Percentiles rank a stretch among this genome's conserved stretches.
Conservation (phyloP, 2,797 vertebrate species). For the Enteromius afrohamiltoni region DNA sequence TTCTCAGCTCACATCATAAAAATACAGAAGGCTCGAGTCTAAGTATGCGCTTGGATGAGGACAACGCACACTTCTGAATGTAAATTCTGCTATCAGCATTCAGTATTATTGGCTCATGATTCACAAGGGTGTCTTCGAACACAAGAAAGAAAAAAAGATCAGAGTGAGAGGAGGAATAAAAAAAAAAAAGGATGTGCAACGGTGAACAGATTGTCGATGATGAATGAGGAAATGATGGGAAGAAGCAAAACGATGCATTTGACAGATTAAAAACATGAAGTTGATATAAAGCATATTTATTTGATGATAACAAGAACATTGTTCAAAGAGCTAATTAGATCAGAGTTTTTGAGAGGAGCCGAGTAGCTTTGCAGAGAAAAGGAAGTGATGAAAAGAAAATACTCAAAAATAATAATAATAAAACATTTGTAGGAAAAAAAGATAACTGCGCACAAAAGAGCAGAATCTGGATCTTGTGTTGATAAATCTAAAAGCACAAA, state of each 20-base stretch:
- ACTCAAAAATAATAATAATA: not conserved
- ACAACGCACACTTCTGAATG: conserved; percentile 22
- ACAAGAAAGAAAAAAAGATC: conserved; percentile 38
- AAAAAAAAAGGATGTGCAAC: conserved; percentile 19
- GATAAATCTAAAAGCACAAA: conserved; percentile 54
- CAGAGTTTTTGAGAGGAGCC: not conserved
- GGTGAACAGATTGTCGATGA: conserved; percentile 37
- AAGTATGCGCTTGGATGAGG: not conserved
- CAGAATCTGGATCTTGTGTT: conserved; percentile 36
- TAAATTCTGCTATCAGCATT: conserved; percentile 37
- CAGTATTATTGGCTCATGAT: conserved; percentile 36
- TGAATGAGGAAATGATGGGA: conserved; percentile 30
- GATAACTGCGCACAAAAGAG: conserved; percentile 21
- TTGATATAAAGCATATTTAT: conserved; percentile 42
- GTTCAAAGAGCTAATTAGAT: conserved; percentile 46
- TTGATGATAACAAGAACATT: conserved; percentile 42
- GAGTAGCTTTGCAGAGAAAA: not conserved
- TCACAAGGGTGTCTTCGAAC: conserved; percentile 29
- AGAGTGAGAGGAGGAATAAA: conserved; percentile 19
- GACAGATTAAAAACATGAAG: conserved; percentile 37
- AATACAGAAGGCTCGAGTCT: not conserved
- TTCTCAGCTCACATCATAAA: not conserved
- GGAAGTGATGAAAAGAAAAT: conserved; percentile 5
- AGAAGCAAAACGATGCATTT: conserved; percentile 35
- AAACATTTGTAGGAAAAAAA: not conserved